Evolutionary conservation across 64 coral and sea anemone genomes (phyloP).

Genomic region (Catalaphyllia jardinei): DNA sequence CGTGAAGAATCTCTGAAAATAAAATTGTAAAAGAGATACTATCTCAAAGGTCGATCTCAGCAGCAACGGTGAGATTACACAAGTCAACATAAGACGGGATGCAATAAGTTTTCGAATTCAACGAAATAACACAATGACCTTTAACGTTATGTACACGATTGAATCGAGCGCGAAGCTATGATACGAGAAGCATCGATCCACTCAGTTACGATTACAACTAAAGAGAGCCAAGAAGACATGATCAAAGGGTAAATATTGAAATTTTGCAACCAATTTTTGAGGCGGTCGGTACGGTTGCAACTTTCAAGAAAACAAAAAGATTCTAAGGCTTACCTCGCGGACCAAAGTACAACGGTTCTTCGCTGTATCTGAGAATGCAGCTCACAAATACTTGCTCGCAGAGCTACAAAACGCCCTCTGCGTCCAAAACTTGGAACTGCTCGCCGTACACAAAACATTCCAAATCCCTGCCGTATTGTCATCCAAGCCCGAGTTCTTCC

Average conservation of each 20-base stretch:
- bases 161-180: too few relatives aligned
- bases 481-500: not conserved
- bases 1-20: slow-evolving; percentile 52
- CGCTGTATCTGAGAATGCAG: slow-evolving; percentile 39
- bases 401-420: slow-evolving; percentile 45
- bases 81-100: too few relatives aligned
- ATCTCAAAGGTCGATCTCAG: not conserved
- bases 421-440: slow-evolving; percentile 47
- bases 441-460: slow-evolving; percentile 74
- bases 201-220: too few relatives aligned
- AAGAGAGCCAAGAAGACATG: too few relatives aligned
- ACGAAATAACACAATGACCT: too few relatives aligned
- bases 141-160: too few relatives aligned
- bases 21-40: not conserved
- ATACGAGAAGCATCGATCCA: too few relatives aligned
- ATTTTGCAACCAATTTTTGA: too few relatives aligned
- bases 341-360: slow-evolving; percentile 50
- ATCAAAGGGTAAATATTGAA: too few relatives aligned
- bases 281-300: not conserved
- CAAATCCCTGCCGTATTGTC: not conserved
- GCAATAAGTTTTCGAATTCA: too few relatives aligned
- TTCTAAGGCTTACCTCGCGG: slow-evolving; percentile 60
- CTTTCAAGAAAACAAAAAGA: not conserved
- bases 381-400: slow-evolving; percentile 61
- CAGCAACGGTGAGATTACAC: not conserved